Percentiles rank a stretch among this genome's conserved stretches.
Evolutionary conservation across 2,888 invertebrate genomes (phyloP).

Genomic region (Eupithecia inturbata): DNA sequence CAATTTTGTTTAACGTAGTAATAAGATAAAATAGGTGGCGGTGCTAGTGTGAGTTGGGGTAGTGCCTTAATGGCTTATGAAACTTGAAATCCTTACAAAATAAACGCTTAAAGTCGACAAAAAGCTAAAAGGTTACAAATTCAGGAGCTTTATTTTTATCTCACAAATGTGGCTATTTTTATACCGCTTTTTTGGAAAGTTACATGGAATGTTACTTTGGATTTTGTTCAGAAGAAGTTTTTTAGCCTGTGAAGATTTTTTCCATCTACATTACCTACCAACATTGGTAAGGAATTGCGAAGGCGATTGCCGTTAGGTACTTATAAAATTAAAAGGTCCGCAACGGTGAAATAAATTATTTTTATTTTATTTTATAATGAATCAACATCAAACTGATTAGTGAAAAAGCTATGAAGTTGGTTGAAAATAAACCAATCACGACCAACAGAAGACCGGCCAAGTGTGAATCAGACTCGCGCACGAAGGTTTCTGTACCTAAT

Average conservation of each 20-base stretch:
- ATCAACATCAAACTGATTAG: no score
- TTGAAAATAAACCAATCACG: not conserved
- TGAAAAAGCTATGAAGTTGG: not conserved
- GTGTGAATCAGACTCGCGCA: no score
- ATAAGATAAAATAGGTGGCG: no score
- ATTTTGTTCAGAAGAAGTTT: not conserved
- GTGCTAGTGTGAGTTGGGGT: no score
- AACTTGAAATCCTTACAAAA: not conserved
- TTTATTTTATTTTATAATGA: no score
- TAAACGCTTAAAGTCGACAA: not conserved
- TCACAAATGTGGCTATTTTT: constrained; percentile 30
- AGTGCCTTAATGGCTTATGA: not conserved
- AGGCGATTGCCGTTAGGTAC: not conserved
- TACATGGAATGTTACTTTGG: constrained; percentile 39
- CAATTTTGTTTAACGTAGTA: no score
- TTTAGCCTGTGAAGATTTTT: not conserved
- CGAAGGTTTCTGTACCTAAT: no score
- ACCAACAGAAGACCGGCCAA: not conserved
- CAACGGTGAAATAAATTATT: no score
- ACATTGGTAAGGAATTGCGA: not conserved
- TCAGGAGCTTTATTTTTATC: constrained; percentile 30
- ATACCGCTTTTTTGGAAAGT: constrained; percentile 17
- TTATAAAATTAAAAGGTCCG: not conserved
- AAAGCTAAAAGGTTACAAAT: constrained; percentile 30
- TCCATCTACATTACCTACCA: not conserved